phyloP scores from a whole-genome alignment of 2,113 vertebrate genomes.

The Alligator sinensis region DNA sequence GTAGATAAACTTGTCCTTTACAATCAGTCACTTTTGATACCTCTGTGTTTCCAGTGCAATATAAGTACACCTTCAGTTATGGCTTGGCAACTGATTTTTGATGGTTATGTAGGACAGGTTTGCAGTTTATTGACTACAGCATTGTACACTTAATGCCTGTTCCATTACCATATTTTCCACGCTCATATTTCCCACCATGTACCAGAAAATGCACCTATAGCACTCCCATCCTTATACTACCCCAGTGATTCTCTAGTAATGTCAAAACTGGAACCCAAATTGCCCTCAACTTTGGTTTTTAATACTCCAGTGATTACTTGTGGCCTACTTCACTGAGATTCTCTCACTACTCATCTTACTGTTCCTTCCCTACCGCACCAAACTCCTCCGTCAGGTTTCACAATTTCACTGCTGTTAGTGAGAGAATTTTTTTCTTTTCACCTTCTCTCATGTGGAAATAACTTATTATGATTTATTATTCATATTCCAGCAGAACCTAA shows the following conservation, averaged over 20 bases:
- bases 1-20: not conserved
- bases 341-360: not conserved
- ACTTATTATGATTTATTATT: not conserved
- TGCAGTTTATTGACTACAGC: not conserved
- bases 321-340: not conserved
- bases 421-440: not conserved
- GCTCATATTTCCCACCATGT: not conserved
- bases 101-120: not conserved
- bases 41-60: not conserved
- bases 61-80: not conserved
- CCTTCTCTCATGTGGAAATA: not conserved
- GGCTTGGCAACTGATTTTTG: not conserved
- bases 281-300: too few species aligned
- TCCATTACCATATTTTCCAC: too few species aligned
- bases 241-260: not conserved
- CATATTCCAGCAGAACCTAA: not conserved
- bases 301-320: too few species aligned
- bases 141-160: not conserved
- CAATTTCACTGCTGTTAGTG: not conserved
- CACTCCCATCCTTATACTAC: not conserved
- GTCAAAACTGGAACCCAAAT: not conserved
- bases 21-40: not conserved
- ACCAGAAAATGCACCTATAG: not conserved
- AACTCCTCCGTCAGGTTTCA: not conserved
- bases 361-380: not conserved